These are phyloP conservation scores for Brachyistius frenatus DNA, from an alignment of 2,113 vertebrate species.

Conservation along the genomic window DNA sequence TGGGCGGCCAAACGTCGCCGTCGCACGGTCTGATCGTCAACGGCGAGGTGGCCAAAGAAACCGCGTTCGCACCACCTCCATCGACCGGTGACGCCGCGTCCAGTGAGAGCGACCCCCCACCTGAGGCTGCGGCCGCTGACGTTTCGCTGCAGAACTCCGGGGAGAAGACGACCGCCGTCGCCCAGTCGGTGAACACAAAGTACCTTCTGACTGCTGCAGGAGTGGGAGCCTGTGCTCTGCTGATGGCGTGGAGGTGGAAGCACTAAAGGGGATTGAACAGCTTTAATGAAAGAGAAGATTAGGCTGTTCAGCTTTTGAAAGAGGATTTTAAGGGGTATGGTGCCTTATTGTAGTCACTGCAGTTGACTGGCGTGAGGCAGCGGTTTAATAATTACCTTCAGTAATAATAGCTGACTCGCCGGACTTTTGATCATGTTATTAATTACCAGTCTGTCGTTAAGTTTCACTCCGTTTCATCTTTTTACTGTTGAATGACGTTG, in stretches of 20 bases:
- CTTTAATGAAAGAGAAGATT: slow-evolving; percentile 38
- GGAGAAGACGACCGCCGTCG: neutral
- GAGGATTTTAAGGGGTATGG: slow-evolving; percentile 28
- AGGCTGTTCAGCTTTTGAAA: neutral
- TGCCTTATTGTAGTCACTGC: slow-evolving; percentile 60
- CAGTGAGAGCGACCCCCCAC: neutral
- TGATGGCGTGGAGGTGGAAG: slow-evolving; percentile 77
- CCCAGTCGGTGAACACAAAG: slow-evolving; percentile 34
- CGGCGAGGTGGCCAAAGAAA: slow-evolving; percentile 38
- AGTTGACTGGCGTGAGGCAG: slow-evolving; percentile 23
- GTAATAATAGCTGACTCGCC: slow-evolving; percentile 36
- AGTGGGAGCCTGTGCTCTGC: slow-evolving; percentile 64
- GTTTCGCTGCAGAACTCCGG: slow-evolving; percentile 13
- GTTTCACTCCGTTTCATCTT: slow-evolving; percentile 11
- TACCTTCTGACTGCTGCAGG: slow-evolving; percentile 70
- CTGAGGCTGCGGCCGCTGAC: slow-evolving; percentile 18
- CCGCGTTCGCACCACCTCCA: neutral
- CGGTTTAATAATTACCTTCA: slow-evolving; percentile 59
- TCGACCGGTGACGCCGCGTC: neutral
- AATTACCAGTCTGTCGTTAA: slow-evolving; percentile 7
- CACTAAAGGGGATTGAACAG: slow-evolving; percentile 54
- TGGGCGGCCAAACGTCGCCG: slow-evolving; percentile 41
- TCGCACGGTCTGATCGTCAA: slow-evolving; percentile 30
- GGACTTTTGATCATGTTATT: slow-evolving; percentile 60
- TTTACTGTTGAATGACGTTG: neutral